Conservation (phyloP, 2,113 vertebrate species). For the Gambusia holbrooki region DNA sequence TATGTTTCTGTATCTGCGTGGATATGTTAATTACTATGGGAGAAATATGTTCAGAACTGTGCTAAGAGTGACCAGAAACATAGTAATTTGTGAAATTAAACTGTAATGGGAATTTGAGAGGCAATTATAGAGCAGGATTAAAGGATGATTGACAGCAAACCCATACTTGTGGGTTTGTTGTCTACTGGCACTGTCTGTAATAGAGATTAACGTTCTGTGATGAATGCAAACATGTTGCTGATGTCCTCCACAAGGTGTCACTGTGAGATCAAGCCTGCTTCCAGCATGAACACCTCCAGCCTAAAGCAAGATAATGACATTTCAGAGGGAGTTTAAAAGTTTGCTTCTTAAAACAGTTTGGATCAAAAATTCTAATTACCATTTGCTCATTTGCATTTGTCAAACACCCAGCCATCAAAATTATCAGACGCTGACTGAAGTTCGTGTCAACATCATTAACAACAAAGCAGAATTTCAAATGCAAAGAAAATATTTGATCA, state of each 20-base stretch:
- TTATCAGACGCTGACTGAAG: slow-evolving; percentile 60
- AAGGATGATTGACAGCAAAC: neutral
- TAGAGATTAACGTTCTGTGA: neutral
- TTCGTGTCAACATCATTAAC: slow-evolving; percentile 68
- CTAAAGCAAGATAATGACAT: slow-evolving; percentile 5
- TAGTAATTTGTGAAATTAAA: neutral
- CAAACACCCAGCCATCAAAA: slow-evolving; percentile 44
- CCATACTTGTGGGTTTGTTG: neutral
- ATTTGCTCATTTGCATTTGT: slow-evolving; percentile 52
- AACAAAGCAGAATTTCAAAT: slow-evolving; percentile 71
- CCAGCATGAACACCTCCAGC: neutral
- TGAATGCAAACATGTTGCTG: neutral
- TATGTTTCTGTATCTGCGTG: too few species aligned
- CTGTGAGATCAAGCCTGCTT: slow-evolving; percentile 29
- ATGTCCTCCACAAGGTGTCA: slow-evolving; percentile 55
- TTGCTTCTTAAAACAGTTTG: slow-evolving; percentile 14
- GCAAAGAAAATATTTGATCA: slow-evolving; percentile 65
- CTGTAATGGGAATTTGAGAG: neutral
- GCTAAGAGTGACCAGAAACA: too few species aligned
- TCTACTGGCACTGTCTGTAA: neutral
- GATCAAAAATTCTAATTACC: slow-evolving; percentile 50
- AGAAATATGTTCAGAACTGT: neutral
- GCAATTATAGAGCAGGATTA: neutral
- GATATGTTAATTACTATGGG: neutral
- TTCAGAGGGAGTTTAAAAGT: slow-evolving; percentile 4